Evolutionary conservation across 64 coral and sea anemone genomes (phyloP).

Genomic region (Pachyseris speciosa): DNA sequence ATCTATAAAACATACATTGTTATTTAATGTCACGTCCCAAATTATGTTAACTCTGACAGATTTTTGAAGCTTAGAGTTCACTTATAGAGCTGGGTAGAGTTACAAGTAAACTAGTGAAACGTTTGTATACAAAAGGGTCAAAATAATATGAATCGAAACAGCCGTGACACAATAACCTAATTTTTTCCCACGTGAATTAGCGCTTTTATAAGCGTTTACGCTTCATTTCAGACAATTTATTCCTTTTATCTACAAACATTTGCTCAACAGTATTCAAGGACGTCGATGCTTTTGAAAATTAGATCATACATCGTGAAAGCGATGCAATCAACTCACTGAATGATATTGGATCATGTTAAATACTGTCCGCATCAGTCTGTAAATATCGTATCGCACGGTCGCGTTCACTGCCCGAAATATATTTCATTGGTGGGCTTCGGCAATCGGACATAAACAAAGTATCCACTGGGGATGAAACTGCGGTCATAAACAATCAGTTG

Average conservation of each 20-base stretch:
- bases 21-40: neutral
- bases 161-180: neutral
- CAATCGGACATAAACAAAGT: neutral
- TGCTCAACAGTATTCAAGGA: neutral
- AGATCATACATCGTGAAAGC: neutral
- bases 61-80: neutral
- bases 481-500: neutral
- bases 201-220: neutral
- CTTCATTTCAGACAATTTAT: constrained; percentile 35
- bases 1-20: neutral
- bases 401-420: neutral
- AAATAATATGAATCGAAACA: neutral
- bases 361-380: neutral
- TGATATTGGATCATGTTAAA: neutral
- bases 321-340: neutral
- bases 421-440: neutral
- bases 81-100: neutral
- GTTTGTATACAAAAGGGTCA: neutral
- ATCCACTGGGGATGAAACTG: neutral
- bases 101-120: neutral
- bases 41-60: neutral
- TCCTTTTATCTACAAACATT: neutral
- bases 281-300: neutral
- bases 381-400: constrained; percentile 10
- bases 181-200: constrained; percentile 41